Evolutionary conservation across 64 coral and sea anemone species (phyloP), one percentile per base, ranked within the genome.

Genomic region (Exaiptasia diaphana): DNA sequence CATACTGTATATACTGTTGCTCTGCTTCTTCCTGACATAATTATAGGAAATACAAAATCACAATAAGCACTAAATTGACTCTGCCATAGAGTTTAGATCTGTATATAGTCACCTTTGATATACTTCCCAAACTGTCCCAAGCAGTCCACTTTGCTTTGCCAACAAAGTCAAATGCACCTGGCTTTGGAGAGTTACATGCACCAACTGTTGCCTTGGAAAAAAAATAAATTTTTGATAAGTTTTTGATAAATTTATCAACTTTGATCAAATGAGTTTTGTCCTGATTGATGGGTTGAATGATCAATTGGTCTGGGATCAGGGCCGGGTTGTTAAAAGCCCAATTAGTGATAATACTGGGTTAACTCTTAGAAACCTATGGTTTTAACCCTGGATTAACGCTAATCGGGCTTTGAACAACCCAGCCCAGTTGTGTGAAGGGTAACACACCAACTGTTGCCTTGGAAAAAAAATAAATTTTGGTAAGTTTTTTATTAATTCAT

Each of bases 81-180:
- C n/a, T 25, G 13, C 59, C 59, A 64, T 3, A 12, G 21, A 25
- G n/a, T 64, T 12, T 23, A 64, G 12, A 12, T 31, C 10, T 64
- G 67, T 42, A 41, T 1, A 69, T 8, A 69, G 36, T 12, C 41
- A 97, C 94, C 89, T 97, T 86, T 60, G 84, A 67, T 0, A 97
- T 31, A 24, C 81, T 54, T 20, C 89, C 94, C 53, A 97, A 67
- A 77, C 73, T 60, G 67, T 45, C 92, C 94, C 94, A 97, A 26
- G 94, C 89, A 22, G 85, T 88, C 94, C 94, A 97, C 67, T 97
- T 97, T 72, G 94, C 94, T 75, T 88, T 92, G 28, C 84, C 94
- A 80, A 97, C 85, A 97, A 97, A 97, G 38, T 97, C 89, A 85
- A 97, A 91, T 45, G 94, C 94, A 64, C 94, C 94, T 26, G 94